Evolutionary conservation across 2,888 invertebrate genomes (phyloP).

Genomic region (Dryocosmus kuriphilus): DNA sequence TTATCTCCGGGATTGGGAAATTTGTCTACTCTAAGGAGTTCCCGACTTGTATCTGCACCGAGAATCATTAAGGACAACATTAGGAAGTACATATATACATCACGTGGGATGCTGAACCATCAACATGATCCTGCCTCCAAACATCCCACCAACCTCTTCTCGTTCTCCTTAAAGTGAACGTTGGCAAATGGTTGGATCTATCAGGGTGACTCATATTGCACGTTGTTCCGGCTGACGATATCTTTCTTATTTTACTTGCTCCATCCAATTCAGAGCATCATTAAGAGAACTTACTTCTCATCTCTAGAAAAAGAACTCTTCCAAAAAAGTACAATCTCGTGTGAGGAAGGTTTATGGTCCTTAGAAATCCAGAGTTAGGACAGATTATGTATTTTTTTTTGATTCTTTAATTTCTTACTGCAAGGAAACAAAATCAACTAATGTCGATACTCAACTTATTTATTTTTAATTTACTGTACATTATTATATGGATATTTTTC

Average conservation of each 20-base stretch:
- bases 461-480: not conserved
- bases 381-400: not conserved
- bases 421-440: not conserved
- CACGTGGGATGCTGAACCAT: conserved; percentile 56
- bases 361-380: not conserved
- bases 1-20: conserved; percentile 6
- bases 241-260: conserved; percentile 35
- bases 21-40: conserved; percentile 28
- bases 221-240: conserved; percentile 35
- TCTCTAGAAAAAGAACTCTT: conserved; percentile 11
- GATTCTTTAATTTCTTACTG: not conserved
- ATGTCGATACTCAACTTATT: not conserved
- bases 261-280: conserved; percentile 19
- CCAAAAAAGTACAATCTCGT: not conserved
- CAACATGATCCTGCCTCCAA: conserved; percentile 48
- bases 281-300: conserved; percentile 6
- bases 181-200: conserved; percentile 44
- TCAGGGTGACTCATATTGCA: conserved; percentile 28
- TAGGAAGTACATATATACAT: conserved; percentile 55
- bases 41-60: conserved; percentile 27
- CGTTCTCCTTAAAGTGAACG: conserved; percentile 9
- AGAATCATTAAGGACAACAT: conserved; percentile 61
- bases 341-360: not conserved
- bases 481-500: not conserved
- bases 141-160: conserved; percentile 35